A percentile compares a stretch with the other conserved stretches of the same genome.
Evolutionary conservation across 2,888 invertebrate genomes (phyloP).

Genomic region (Myopa tessellatipennis): DNA sequence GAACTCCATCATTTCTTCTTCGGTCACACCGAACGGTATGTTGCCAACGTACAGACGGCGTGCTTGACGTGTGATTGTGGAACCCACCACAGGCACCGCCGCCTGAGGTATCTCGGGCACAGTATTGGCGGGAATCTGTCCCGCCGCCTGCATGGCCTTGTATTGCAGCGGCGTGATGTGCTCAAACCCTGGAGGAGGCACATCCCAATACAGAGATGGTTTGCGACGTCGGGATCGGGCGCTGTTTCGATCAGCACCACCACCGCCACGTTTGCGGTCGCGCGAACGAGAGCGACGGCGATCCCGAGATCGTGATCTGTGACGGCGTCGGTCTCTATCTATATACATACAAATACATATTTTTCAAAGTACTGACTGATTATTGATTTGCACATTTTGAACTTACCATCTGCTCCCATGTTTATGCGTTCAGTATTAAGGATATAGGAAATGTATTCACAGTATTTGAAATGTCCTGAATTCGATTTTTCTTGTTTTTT

Average conservation of each 20-base stretch:
- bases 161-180: slow-evolving; percentile 97
- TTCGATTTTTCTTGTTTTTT: too few species aligned
- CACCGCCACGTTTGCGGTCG: slow-evolving; percentile 51
- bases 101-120: slow-evolving; percentile 92
- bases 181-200: slow-evolving; percentile 97
- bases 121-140: slow-evolving; percentile 94
- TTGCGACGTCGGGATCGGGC: slow-evolving; percentile 80
- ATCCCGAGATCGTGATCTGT: slow-evolving; percentile 66
- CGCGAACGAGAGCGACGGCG: slow-evolving; percentile 69
- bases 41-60: slow-evolving; percentile 95
- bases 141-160: slow-evolving; percentile 88
- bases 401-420: slow-evolving; percentile 52
- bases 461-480: too few species aligned
- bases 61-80: slow-evolving; percentile 95
- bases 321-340: slow-evolving; percentile 56
- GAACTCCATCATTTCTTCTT: slow-evolving; percentile 98
- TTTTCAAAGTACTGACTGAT: neutral
- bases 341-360: slow-evolving; percentile 1
- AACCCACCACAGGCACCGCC: slow-evolving; percentile 97
- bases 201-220: slow-evolving; percentile 97
- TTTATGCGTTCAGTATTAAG: neutral
- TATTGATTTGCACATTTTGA: too few species aligned
- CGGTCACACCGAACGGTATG: slow-evolving; percentile 98
- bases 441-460: too few species aligned
- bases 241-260: slow-evolving; percentile 45